A percentile compares a stretch with the other conserved stretches of the same genome.
phyloP scores from a whole-genome alignment of 2,888 invertebrate genomes.

The Blastobasis adustella region DNA sequence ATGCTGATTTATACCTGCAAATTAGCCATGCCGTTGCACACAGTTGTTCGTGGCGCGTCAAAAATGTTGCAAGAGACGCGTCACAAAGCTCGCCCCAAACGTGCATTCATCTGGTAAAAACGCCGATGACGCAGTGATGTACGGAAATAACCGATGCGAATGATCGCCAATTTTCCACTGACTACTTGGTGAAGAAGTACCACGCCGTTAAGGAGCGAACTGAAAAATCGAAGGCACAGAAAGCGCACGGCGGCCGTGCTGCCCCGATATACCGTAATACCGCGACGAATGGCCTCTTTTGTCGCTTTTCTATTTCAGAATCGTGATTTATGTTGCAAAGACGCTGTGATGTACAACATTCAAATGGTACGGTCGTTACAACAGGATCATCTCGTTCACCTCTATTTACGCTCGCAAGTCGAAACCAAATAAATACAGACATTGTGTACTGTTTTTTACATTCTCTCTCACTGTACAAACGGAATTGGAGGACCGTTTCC shows the following conservation, averaged over 20 bases:
- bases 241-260: slow-evolving; percentile 26
- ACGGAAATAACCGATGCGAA: slow-evolving; percentile 31
- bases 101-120: slow-evolving; percentile 16
- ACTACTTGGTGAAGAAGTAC: too few species aligned
- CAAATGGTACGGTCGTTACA: slow-evolving; percentile 27
- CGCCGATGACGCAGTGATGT: slow-evolving; percentile 15
- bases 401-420: slow-evolving; percentile 21
- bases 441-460: too few species aligned
- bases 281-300: slow-evolving; percentile 62
- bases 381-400: slow-evolving; percentile 20
- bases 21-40: slow-evolving; percentile 46
- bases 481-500: too few species aligned
- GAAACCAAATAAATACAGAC: too few species aligned
- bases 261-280: slow-evolving; percentile 58
- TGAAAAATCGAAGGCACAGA: slow-evolving; percentile 19
- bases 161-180: slow-evolving; percentile 32
- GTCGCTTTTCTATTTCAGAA: slow-evolving; percentile 52
- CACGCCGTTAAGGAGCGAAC: slow-evolving; percentile 30
- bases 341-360: slow-evolving; percentile 37
- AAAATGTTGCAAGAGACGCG: slow-evolving; percentile 4
- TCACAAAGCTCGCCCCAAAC: slow-evolving; percentile 9
- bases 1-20: slow-evolving; percentile 59
- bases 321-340: slow-evolving; percentile 52
- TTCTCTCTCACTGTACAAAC: too few species aligned
- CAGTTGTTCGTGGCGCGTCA: slow-evolving; percentile 18